phyloP scores from a whole-genome alignment of 2,113 vertebrate species.

The Lepisosteus oculatus region DNA sequence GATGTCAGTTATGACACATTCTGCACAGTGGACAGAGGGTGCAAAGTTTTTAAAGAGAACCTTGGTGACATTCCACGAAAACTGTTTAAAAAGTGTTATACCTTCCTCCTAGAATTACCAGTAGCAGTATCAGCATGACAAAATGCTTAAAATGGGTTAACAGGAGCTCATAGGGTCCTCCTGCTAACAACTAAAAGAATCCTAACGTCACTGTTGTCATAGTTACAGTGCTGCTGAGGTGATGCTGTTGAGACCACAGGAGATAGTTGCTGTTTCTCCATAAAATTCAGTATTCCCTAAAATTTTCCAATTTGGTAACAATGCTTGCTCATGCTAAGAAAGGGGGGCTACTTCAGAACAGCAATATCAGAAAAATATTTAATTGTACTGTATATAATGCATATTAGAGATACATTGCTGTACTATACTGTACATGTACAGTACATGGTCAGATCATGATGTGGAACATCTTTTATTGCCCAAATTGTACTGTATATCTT shows the following conservation, averaged over 20 bases:
- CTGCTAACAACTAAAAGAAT: constrained; percentile 3
- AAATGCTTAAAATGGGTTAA: background rate
- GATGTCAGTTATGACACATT: no score
- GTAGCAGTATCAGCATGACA: no score
- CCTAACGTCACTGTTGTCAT: constrained; percentile 18
- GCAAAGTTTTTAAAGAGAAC: no score
- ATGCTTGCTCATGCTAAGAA: no score
- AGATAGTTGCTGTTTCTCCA: constrained; percentile 1
- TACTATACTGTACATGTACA: background rate
- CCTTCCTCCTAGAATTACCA: no score
- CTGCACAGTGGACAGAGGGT: no score
- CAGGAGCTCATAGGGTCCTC: background rate
- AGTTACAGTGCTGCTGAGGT: constrained; percentile 5
- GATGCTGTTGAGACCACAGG: constrained; percentile 9
- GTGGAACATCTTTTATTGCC: no score
- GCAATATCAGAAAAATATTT: background rate
- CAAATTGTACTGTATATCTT: no score
- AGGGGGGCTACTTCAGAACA: no score
- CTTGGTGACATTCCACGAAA: no score
- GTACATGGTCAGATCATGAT: no score
- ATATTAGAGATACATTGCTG: background rate
- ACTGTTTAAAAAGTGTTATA: no score
- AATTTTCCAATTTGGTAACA: background rate
- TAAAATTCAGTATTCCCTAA: background rate
- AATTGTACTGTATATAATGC: background rate